Conservation (phyloP, 2,888 invertebrate genomes). For the Flexamia atlantica region DNA sequence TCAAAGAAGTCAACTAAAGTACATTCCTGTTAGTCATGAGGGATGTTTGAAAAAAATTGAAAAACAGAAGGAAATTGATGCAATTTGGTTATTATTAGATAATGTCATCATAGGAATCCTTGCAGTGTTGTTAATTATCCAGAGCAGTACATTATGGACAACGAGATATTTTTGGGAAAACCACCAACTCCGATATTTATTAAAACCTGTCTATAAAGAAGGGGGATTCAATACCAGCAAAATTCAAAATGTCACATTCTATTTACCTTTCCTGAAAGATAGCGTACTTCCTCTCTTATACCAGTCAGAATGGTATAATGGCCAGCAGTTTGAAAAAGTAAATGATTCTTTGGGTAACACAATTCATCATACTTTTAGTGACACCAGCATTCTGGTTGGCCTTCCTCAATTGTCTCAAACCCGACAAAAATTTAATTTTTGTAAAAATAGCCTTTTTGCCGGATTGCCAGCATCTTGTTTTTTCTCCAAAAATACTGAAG, state of each 20-base stretch:
- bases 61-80: not conserved
- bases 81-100: not conserved
- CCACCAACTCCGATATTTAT: not conserved
- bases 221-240: not conserved
- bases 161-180: not conserved
- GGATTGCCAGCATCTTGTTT: not conserved
- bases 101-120: not conserved
- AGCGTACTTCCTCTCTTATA: not conserved
- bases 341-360: not conserved
- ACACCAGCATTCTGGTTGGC: not conserved
- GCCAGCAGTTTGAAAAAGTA: not conserved
- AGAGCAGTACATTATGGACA: conserved; percentile 20
- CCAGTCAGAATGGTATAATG: conserved; percentile 6
- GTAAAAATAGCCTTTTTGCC: not conserved
- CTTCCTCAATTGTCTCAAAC: not conserved
- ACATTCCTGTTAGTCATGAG: not conserved
- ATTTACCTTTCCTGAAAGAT: not conserved
- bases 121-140: not conserved
- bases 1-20: not conserved
- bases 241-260: not conserved
- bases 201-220: not conserved
- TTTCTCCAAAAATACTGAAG: not conserved
- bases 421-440: not conserved
- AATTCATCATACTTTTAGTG: not conserved
- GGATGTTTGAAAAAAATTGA: not conserved